These are phyloP conservation scores for Rosalia funebris DNA, from an alignment of 2,888 invertebrate species.

Conservation along the genomic window DNA sequence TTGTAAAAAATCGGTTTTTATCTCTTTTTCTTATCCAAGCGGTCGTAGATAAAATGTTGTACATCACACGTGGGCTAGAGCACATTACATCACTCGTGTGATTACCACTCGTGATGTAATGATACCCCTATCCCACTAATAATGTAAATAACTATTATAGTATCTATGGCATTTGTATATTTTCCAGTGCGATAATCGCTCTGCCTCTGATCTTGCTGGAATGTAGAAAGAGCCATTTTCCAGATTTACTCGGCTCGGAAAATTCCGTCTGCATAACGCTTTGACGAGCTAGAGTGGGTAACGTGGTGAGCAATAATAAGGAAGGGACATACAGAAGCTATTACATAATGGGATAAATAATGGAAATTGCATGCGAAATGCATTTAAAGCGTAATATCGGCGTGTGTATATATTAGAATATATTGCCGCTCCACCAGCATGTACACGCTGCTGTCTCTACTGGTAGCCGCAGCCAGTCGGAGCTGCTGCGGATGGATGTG, in stretches of 20 bases:
- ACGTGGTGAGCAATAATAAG: constrained; percentile 8
- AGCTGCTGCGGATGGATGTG: constrained; percentile 38
- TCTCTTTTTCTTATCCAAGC: too few species aligned
- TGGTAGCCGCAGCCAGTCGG: constrained; percentile 29
- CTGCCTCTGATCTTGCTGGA: too few species aligned
- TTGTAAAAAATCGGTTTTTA: too few species aligned
- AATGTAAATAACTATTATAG: too few species aligned
- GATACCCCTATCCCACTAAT: too few species aligned
- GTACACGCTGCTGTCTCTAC: constrained; percentile 25
- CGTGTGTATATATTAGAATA: constrained; percentile 33
- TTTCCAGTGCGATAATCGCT: too few species aligned
- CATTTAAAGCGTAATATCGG: constrained; percentile 25
- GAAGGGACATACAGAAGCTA: constrained; percentile 14
- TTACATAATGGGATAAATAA: constrained; percentile 23
- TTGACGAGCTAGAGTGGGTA: constrained; percentile 15
- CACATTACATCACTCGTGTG: too few species aligned
- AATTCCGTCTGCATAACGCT: constrained; percentile 15
- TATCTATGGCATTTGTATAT: too few species aligned
- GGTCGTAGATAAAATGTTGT: too few species aligned
- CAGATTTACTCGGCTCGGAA: constrained; percentile 4
- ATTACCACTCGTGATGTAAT: too few species aligned
- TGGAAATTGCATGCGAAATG: constrained; percentile 26
- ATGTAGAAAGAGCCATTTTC: too few species aligned
- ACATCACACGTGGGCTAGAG: too few species aligned
- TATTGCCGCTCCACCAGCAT: constrained; percentile 32